A percentile compares a stretch with the other conserved stretches of the same genome.
Evolutionary conservation across 2,888 invertebrate genomes (phyloP).

Genomic region (Chorisops tibialis): DNA sequence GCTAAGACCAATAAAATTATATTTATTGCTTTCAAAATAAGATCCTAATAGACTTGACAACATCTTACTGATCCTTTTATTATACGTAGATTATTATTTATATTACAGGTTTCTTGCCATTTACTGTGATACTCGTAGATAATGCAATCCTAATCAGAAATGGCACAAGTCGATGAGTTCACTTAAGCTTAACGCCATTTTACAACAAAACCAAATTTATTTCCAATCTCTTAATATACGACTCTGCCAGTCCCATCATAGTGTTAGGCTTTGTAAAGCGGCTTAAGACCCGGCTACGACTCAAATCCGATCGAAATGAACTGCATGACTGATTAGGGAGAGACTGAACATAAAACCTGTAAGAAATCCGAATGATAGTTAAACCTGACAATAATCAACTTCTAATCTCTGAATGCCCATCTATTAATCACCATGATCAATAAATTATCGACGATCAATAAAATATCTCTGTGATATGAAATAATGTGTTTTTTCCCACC

Average conservation of each 20-base stretch:
- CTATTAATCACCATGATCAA: conserved; percentile 24
- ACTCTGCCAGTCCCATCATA: conserved; percentile 5
- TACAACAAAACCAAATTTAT: neutral
- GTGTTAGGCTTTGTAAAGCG: neutral
- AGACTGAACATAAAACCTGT: conserved; percentile 13
- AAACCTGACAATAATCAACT: conserved; percentile 26
- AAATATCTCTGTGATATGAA: conserved; percentile 24
- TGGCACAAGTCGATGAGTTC: conserved; percentile 21
- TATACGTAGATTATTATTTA: no score
- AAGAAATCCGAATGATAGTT: conserved; percentile 17
- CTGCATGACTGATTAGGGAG: conserved; percentile 18
- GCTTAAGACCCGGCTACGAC: neutral
- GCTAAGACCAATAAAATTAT: no score
- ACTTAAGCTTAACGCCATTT: conserved; percentile 20
- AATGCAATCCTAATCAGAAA: neutral
- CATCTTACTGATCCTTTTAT: no score
- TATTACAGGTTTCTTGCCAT: no score
- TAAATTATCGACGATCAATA: conserved; percentile 26
- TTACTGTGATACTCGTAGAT: no score
- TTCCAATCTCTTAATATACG: conserved; percentile 1
- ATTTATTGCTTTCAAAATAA: no score
- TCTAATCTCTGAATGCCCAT: conserved; percentile 24
- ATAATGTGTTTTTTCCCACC: conserved; percentile 21
- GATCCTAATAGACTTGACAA: no score
- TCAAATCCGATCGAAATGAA: conserved; percentile 7